Base-by-base conservation (phyloP, 2,888 invertebrate genomes). In the Acleris literana region DNA sequence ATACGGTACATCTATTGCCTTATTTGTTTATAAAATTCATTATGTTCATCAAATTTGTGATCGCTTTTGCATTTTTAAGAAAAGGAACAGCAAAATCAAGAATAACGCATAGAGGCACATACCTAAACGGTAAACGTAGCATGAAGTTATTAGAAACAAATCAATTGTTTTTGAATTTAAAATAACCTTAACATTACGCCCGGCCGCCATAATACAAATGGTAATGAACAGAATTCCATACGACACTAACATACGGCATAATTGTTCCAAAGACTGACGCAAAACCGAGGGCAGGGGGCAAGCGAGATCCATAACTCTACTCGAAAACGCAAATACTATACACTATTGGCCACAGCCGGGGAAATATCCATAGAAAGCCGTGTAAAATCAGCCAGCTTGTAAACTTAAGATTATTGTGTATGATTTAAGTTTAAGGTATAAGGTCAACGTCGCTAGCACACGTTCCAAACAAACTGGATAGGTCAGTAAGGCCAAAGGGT, bases 191-290 rank as follows among this genome's bases (percentile, higher is more conserved):
- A 39, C 39, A 39, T 39, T 39, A 39, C 39, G 4, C 39, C 39
- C 39, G 13, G n/a, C 39, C 46, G 52, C 20, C 46, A 52, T 43
- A 64, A 64, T 62, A 66, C 58, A 76, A 74, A 80, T 78, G 70
- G 72, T 83, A 85, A 85, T 85, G 81, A 85, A 82, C 79, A 68
- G 78, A 81, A 81, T 76, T 78, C 79, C 63, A 53, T 76, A 72
- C 75, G 77, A 79, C 77, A 81, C 74, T 78, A 76, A 83, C 83
- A 80, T 79, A 83, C 83, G 81, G 81, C 78, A 82, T 89, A 89
- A 90, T 90, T 89, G 85, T 88, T 86, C 85, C 72, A 75, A 74
- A 80, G 84, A 86, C 88, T 88, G 89, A 89, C 89, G 89, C 85
- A 87, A 83, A 85, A 80, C 81, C 75, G 67, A 72, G 88, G 86